These are phyloP conservation scores for Mimachlamys varia DNA, from an alignment of 2,888 invertebrate genomes.

Conservation along the genomic window DNA sequence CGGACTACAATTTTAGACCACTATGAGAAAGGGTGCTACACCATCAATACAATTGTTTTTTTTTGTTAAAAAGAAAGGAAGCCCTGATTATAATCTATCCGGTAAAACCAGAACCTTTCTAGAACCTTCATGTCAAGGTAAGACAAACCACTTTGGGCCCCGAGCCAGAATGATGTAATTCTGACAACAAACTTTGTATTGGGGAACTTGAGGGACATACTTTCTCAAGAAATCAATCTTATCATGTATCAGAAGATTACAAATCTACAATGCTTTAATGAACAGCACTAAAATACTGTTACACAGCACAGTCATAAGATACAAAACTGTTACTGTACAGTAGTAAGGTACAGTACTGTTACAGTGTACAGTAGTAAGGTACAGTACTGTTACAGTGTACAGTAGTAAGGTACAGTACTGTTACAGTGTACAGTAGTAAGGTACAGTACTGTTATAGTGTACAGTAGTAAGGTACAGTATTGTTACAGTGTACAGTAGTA, in stretches of 20 bases:
- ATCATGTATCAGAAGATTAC: no score
- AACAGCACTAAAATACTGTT: no score
- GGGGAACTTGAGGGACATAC: background rate
- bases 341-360: background rate
- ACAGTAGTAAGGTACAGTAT: background rate
- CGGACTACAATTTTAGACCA: background rate
- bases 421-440: background rate
- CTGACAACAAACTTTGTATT: background rate
- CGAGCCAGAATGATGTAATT: constrained; percentile 18
- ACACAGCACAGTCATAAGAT: no score
- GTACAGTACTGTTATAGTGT: background rate
- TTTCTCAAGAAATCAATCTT: background rate
- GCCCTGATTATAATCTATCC: background rate
- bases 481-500: background rate
- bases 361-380: background rate
- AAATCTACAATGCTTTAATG: no score
- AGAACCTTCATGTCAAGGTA: background rate
- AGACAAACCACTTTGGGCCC: background rate
- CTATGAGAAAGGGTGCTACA: background rate
- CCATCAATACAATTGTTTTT: background rate
- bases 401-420: background rate
- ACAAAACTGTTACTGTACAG: no score
- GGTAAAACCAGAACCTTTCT: background rate
- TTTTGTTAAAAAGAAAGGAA: background rate
- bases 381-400: background rate